Base-by-base conservation (phyloP, 2,113 vertebrate genomes). In the Bos javanicus region DNA sequence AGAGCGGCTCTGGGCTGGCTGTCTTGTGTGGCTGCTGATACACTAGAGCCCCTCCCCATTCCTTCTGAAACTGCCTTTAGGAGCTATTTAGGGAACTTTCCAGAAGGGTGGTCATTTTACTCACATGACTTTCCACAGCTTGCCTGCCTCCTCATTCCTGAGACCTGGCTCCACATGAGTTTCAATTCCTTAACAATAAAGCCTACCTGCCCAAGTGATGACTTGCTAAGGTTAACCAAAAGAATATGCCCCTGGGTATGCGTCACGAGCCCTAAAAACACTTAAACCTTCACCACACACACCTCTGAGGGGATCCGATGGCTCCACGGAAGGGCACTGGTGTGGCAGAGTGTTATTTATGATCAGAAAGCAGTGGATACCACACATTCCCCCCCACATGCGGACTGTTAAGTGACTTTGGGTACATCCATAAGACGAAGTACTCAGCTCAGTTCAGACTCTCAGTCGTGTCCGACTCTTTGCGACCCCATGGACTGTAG, bases 151-250 rank as follows among this genome's bases (percentile, higher is more conserved):
- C 48, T 59, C 28, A 4, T 39, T 86, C 30, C 19, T 39, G 46
- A 94, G 67, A 62, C 2, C 4, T 4, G 21, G 59, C 16, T 43
- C 36, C 67, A 54, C 25, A 4, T 28, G 67, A 30, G 6, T 81
- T 85, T 85, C 59, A 86, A 7, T 13, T 25, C 59, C 36, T 60
- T 89, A 74, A 54, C 89, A 64, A 76, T n/a, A 87, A 64, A 91
- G 33, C 13, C 8, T 19, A n/a, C 60, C 33, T 94, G 87, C 36
- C 36, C 60, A 43, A 13, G 9, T 30, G 64, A n/a, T 48, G 30
- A 14, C 16, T 33, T 25, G 10, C 62, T 21, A 81, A 87, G 48
- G 33, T 60, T 6, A 90, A 59, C 43, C 36, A 80, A 50, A 85
- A 76, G 43, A 74, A 85, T 6, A 57, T 1, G 50, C 30, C 30